phyloP scores from a whole-genome alignment of 2,113 vertebrate species.

The Ptyas mucosa region DNA sequence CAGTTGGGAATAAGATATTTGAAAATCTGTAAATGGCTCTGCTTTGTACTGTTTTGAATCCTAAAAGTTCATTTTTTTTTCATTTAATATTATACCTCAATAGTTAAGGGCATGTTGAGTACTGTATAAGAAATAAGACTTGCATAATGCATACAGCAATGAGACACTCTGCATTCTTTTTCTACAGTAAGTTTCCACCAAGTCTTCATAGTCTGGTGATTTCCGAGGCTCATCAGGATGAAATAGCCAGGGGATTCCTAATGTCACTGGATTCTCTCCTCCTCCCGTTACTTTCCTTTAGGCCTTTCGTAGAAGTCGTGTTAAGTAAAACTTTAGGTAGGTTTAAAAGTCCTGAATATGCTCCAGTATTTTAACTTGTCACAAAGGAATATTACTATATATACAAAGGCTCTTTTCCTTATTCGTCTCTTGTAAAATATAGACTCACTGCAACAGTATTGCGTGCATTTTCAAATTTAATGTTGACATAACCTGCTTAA shows the following conservation, averaged over 20 bases:
- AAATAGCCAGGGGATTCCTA: slow-evolving; percentile 78
- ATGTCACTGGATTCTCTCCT: slow-evolving; percentile 83
- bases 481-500: not conserved
- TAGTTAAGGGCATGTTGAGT: not conserved
- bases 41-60: not conserved
- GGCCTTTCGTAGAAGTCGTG: slow-evolving; percentile 77
- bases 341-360: slow-evolving; percentile 26
- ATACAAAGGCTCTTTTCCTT: not conserved
- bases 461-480: not conserved
- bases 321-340: slow-evolving; percentile 74
- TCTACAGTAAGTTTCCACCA: slow-evolving; percentile 83
- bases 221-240: slow-evolving; percentile 67
- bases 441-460: not conserved
- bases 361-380: not conserved
- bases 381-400: not conserved
- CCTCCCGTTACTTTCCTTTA: slow-evolving; percentile 77
- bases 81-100: not conserved
- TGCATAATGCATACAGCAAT: slow-evolving; percentile 2
- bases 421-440: not conserved
- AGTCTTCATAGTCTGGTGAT: slow-evolving; percentile 74
- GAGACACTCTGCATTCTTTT: not conserved
- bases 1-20: not conserved
- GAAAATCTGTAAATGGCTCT: not conserved
- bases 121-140: not conserved
- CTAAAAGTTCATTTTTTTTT: not conserved